These are phyloP conservation scores for Hucho hucho DNA, from an alignment of 2,113 vertebrate species.

Conservation along the genomic window DNA sequence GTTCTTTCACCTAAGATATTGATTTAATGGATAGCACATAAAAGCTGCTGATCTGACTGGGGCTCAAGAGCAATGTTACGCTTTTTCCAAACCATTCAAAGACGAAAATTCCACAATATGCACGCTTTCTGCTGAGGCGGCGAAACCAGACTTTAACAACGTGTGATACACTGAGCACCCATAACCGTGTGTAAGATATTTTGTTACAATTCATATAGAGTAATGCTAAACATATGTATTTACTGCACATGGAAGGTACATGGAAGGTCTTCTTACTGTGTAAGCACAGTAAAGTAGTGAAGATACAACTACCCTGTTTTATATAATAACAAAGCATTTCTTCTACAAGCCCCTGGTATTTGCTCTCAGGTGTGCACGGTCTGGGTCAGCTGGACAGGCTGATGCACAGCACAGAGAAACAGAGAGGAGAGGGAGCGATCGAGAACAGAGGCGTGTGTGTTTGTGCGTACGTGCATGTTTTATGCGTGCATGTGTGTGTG, in stretches of 20 bases:
- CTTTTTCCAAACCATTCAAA: constrained; percentile 31
- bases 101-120: constrained; percentile 37
- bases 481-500: not conserved
- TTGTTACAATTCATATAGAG: too few relatives aligned
- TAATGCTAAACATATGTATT: too few relatives aligned
- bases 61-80: constrained; percentile 22
- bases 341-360: not conserved
- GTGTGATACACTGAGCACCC: constrained; percentile 32
- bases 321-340: too few relatives aligned
- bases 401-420: constrained; percentile 9
- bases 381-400: not conserved
- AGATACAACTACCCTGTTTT: too few relatives aligned
- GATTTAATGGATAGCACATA: constrained; percentile 63
- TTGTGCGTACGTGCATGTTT: constrained; percentile 4
- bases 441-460: not conserved
- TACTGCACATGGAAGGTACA: too few relatives aligned
- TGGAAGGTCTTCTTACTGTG: too few relatives aligned
- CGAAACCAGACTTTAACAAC: constrained; percentile 40
- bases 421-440: not conserved
- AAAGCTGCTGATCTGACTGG: constrained; percentile 47
- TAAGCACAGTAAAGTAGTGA: too few relatives aligned
- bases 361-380: not conserved
- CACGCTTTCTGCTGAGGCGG: constrained; percentile 57
- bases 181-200: constrained; percentile 12
- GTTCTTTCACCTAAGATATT: constrained; percentile 59